Base-by-base conservation (phyloP, 2,113 vertebrate genomes). In the Alces alces region DNA sequence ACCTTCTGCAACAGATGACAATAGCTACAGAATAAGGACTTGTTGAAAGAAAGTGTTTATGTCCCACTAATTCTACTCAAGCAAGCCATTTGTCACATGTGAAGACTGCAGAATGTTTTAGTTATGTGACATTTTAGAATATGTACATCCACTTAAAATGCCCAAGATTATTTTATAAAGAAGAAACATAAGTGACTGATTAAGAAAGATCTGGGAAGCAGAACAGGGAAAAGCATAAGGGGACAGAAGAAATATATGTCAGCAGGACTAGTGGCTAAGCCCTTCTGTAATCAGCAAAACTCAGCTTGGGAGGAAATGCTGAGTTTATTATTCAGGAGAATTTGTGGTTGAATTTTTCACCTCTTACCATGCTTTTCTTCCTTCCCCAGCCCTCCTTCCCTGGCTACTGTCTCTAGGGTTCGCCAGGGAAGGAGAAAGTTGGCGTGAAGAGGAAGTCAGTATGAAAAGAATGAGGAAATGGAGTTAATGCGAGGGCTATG, bases 271-370 rank as follows among this genome's bases (percentile, higher is more conserved):
- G 33, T 2, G 30, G 50, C 6, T 61, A 70, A 54, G 86, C 39
- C n/a, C 50, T 60, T 87, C 73, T 79, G 64, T 86, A 93, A 89
- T 98, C 97, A 97, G 97, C 97, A 87, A 91, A 95, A 89, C 70
- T 36, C 66, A 85, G 79, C 13, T 2, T 50, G 86, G 86, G 86
- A 93, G 92, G 97, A 98, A 97, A 91, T 86, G 98, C 98, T 98
- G 98, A 98, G 97, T 84, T 91, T 94, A 96, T 93, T 94, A 91
- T 93, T 98, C 80, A 86, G 45, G 39, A 91, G 82, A 96, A 84
- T 96, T n/a, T 98, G 98, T 95, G 97, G 97, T 97, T 96, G 66
- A 70, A 52, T 45, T 76, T 90, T 97, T 97, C 45, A 93, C 92
- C 78, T 96, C 95, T 93, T 91, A 78, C 30, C 73, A 55, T 14